These are phyloP conservation scores for Schizaphis graminum DNA, from an alignment of 2,888 invertebrate species.

Conservation along the genomic window DNA sequence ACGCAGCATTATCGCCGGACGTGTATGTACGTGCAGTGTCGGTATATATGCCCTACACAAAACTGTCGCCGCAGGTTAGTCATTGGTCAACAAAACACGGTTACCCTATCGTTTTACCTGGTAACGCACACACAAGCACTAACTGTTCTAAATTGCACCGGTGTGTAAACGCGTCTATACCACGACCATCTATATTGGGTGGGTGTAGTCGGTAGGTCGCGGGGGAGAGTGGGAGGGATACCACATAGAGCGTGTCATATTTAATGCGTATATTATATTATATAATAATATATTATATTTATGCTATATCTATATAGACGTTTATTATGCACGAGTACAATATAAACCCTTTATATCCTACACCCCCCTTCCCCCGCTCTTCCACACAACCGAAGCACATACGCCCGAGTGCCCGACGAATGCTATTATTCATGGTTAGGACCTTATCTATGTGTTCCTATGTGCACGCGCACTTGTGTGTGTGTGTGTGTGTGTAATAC, in stretches of 20 bases:
- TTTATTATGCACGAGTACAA: constrained; percentile 24
- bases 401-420: constrained; percentile 14
- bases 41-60: not conserved
- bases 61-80: not conserved
- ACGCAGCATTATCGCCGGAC: constrained; percentile 15
- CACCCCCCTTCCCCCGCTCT: not conserved
- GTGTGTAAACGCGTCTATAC: not conserved
- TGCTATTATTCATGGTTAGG: constrained; percentile 38
- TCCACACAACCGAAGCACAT: not conserved
- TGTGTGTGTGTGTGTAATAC: not conserved
- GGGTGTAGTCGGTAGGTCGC: not conserved
- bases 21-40: not conserved
- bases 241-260: not conserved
- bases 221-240: not conserved
- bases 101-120: not conserved
- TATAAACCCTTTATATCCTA: constrained; percentile 21
- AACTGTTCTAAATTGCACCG: not conserved
- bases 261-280: constrained; percentile 3
- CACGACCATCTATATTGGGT: not conserved
- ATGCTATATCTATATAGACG: not conserved
- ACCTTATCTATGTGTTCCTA: constrained; percentile 22
- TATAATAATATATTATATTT: constrained; percentile 20
- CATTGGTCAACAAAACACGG: constrained; percentile 33
- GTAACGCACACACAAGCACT: not conserved
- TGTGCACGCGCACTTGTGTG: not conserved